A percentile compares a stretch with the other conserved stretches of the same genome.
These are phyloP conservation scores for Drosophila histrio DNA, from an alignment of 2,888 invertebrate genomes.

Conservation along the genomic window DNA sequence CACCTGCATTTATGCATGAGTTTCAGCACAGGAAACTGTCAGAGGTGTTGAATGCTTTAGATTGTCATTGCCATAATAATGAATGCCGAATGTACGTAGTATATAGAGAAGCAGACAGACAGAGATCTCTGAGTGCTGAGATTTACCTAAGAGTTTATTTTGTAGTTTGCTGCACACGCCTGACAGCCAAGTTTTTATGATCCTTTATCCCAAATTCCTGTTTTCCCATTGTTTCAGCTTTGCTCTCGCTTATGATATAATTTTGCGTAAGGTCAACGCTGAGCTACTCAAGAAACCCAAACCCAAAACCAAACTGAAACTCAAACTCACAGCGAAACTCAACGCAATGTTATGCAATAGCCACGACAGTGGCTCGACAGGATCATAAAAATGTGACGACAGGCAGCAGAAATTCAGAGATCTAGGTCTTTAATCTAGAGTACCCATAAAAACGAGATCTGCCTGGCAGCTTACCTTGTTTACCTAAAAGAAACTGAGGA, in stretches of 20 bases:
- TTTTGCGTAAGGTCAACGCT: constrained; percentile 61
- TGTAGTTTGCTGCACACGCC: constrained; percentile 25
- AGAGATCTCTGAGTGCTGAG: background rate
- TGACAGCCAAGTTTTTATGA: constrained; percentile 32
- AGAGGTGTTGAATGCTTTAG: constrained; percentile 67
- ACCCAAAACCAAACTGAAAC: constrained; percentile 1
- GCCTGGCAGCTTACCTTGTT: background rate
- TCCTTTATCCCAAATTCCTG: constrained; percentile 31
- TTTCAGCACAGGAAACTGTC: constrained; percentile 57
- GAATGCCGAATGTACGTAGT: constrained; percentile 12
- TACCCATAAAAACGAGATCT: constrained; percentile 55
- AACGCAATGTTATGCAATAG: constrained; percentile 78
- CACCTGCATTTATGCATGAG: constrained; percentile 64
- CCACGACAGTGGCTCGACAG: constrained; percentile 32
- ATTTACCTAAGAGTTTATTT: constrained; percentile 14
- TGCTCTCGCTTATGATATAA: constrained; percentile 66
- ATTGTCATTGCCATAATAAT: constrained; percentile 30
- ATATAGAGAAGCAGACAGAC: background rate
- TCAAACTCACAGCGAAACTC: constrained; percentile 16
- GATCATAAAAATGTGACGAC: constrained; percentile 51
- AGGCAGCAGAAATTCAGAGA: constrained; percentile 19
- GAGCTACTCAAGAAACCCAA: constrained; percentile 17
- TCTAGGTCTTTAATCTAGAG: constrained; percentile 51
- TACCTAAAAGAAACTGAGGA: constrained; percentile 16
- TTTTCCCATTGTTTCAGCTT: constrained; percentile 45